phyloP scores from a whole-genome alignment of 1,140 invertebrate genomes.

The Saxidomus purpurata region DNA sequence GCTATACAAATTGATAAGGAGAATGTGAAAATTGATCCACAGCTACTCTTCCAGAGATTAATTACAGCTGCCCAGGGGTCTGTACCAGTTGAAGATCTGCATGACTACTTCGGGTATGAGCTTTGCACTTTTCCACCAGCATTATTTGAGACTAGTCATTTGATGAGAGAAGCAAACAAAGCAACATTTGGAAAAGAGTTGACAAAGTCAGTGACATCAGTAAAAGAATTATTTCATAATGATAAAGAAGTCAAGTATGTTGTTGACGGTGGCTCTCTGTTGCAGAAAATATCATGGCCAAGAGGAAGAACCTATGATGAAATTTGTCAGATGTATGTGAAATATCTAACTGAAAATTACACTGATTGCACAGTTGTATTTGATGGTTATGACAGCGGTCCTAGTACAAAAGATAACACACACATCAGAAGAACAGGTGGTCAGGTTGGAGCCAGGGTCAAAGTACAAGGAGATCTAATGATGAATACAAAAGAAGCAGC shows the following conservation, averaged over 20 bases:
- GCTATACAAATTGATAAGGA: slow-evolving; percentile 55
- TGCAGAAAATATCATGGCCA: slow-evolving; percentile 50
- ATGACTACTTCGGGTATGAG: slow-evolving; percentile 63
- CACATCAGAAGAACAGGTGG: slow-evolving; percentile 41
- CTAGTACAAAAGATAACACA: slow-evolving; percentile 55
- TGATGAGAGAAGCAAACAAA: slow-evolving; percentile 61
- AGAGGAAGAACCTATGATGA: slow-evolving; percentile 35
- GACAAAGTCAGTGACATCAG: slow-evolving; percentile 43
- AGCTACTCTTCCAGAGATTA: too few species aligned
- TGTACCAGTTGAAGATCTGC: neutral
- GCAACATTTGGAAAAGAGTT: slow-evolving; percentile 61
- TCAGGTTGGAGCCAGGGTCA: too few species aligned
- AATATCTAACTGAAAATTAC: slow-evolving; percentile 41
- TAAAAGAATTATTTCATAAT: too few species aligned
- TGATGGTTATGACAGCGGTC: slow-evolving; percentile 52
- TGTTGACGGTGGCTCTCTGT: slow-evolving; percentile 68
- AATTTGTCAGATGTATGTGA: slow-evolving; percentile 27
- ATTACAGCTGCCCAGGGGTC: slow-evolving; percentile 38
- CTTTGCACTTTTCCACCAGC: slow-evolving; percentile 60
- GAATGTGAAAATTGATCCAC: slow-evolving; percentile 62
- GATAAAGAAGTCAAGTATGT: slow-evolving; percentile 40
- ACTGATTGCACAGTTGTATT: slow-evolving; percentile 36
- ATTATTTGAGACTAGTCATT: slow-evolving; percentile 65
- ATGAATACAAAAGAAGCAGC: too few species aligned
- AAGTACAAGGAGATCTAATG: too few species aligned